phyloP scores from a whole-genome alignment of 2,888 invertebrate species.

The Aleiodes leptofemur region DNA sequence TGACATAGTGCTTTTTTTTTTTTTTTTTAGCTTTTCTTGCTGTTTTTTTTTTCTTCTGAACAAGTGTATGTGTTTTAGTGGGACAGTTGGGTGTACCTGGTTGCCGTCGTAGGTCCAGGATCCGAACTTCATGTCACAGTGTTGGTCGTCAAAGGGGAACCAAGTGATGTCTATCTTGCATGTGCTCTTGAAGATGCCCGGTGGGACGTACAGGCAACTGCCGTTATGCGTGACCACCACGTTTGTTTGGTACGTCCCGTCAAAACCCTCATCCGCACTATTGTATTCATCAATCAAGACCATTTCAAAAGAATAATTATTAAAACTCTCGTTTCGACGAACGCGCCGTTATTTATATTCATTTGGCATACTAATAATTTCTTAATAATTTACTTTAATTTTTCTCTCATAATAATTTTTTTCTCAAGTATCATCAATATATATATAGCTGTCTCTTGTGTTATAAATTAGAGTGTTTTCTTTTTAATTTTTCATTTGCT shows the following conservation, averaged over 20 bases:
- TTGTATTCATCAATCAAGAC: conserved; percentile 62
- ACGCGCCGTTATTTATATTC: conserved; percentile 64
- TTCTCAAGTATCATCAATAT: not conserved
- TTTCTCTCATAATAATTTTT: not conserved
- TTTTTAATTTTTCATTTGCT: conserved; percentile 13
- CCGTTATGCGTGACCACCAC: conserved; percentile 99
- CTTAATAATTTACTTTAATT: conserved; percentile 50
- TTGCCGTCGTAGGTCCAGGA: conserved; percentile 99
- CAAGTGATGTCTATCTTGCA: conserved; percentile 99
- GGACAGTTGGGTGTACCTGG: conserved; percentile 83
- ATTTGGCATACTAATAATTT: conserved; percentile 57
- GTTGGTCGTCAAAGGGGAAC: conserved; percentile 99
- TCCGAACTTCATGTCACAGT: conserved; percentile 99
- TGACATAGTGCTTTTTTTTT: conserved; percentile 9
- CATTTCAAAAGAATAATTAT: conserved; percentile 55
- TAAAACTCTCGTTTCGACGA: conserved; percentile 47
- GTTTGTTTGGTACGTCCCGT: conserved; percentile 99
- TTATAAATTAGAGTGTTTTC: conserved; percentile 8
- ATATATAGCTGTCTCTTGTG: not conserved
- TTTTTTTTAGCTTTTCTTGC: conserved; percentile 13
- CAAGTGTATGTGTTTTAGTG: conserved; percentile 60
- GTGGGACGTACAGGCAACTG: conserved; percentile 99
- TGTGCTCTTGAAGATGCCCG: conserved; percentile 99
- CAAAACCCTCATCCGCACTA: conserved; percentile 99
- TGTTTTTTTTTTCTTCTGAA: conserved; percentile 8